Evolutionary conservation across 2,797 vertebrate genomes (phyloP).

Genomic region (Cirrhinus mrigala): DNA sequence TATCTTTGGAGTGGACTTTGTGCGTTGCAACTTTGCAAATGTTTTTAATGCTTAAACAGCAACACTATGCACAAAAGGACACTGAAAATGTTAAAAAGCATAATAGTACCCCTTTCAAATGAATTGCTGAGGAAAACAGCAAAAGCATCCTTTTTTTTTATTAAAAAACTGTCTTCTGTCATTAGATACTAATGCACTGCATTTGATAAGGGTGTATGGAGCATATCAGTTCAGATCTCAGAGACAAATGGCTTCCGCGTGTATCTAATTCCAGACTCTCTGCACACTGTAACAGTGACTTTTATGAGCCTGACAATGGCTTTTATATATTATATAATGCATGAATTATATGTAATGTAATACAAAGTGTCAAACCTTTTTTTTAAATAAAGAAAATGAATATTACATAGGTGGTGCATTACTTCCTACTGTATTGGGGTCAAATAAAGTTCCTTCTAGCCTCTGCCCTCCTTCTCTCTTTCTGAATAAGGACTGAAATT

Average conservation of each 20-base stretch:
- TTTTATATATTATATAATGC: background rate
- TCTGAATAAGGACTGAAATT: constrained; percentile 79
- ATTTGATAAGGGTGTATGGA: constrained; percentile 11
- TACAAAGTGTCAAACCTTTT: background rate
- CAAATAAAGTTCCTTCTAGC: background rate
- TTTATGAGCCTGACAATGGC: background rate
- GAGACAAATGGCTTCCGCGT: constrained; percentile 2
- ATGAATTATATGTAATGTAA: background rate
- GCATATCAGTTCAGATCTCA: constrained; percentile 3
- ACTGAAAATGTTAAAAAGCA: background rate
- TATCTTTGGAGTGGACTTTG: no score
- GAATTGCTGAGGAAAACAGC: background rate
- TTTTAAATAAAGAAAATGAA: background rate
- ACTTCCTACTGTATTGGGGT: background rate
- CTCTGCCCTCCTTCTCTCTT: constrained; percentile 50
- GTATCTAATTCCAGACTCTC: constrained; percentile 16
- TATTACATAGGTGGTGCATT: background rate
- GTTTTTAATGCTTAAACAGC: no score
- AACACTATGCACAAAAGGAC: background rate
- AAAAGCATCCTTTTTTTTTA: background rate
- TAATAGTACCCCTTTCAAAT: background rate
- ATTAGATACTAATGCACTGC: background rate
- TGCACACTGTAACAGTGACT: background rate
- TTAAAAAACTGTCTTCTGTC: background rate
- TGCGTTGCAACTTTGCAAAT: no score